phyloP scores from a whole-genome alignment of 2,113 vertebrate species.

The Eira barbara region DNA sequence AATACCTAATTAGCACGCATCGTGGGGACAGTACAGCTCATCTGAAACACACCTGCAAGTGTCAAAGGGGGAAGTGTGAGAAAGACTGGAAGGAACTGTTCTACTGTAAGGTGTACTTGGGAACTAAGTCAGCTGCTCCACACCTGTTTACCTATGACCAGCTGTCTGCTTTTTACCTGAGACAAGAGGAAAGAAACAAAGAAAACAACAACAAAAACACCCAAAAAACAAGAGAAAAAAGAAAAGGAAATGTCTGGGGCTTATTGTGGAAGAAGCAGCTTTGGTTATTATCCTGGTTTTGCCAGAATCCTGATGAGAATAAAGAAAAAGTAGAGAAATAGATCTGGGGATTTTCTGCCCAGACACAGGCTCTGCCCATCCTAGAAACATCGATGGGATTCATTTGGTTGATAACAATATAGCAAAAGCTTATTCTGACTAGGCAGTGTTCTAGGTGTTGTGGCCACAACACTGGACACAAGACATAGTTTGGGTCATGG shows the following conservation, averaged over 20 bases:
- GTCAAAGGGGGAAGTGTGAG: background rate
- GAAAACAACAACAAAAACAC: background rate
- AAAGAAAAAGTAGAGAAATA: background rate
- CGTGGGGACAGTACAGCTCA: background rate
- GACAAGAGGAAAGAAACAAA: background rate
- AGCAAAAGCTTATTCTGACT: background rate
- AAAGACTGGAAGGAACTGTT: background rate
- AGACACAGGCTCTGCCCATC: background rate
- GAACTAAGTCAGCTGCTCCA: too few relatives aligned
- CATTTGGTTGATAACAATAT: background rate
- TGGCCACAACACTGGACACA: background rate
- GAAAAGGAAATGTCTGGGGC: background rate
- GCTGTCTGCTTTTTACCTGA: background rate
- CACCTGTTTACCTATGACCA: background rate
- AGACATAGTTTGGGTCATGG: background rate
- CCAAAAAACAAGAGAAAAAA: background rate
- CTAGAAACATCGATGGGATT: background rate
- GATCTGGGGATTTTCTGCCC: background rate
- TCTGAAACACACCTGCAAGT: background rate
- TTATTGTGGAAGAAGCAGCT: background rate
- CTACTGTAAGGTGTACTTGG: fast-evolving
- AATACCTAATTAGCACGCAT: background rate
- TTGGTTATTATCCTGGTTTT: background rate
- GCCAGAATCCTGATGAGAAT: background rate
- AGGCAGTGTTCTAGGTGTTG: background rate